phyloP scores from a whole-genome alignment of 1,140 invertebrate genomes.

The Sitodiplosis mosellana region DNA sequence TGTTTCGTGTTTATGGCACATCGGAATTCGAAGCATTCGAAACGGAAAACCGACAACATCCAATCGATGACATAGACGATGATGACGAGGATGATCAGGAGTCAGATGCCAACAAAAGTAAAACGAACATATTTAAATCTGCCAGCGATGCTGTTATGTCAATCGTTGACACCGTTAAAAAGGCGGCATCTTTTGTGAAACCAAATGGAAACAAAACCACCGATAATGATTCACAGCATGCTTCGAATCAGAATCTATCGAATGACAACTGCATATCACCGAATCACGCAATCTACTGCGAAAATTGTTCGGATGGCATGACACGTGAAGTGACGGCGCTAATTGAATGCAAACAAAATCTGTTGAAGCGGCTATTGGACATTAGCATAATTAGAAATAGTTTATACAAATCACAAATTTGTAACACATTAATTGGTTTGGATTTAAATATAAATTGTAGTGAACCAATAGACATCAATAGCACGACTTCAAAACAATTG shows the following conservation, averaged over 20 bases:
- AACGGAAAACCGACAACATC: constrained; percentile 44
- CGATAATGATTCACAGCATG: constrained; percentile 4
- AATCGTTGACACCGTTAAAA: constrained; percentile 59
- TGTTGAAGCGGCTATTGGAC: constrained; percentile 13
- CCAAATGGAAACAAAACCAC: constrained; percentile 24
- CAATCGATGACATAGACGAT: constrained; percentile 44
- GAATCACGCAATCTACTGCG: constrained; percentile 12
- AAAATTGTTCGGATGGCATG: constrained; percentile 10
- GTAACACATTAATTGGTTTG: constrained; percentile 10
- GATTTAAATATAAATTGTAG: constrained; percentile 2
- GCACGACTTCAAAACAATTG: neutral
- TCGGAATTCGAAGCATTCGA: constrained; percentile 77
- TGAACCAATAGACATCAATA: neutral
- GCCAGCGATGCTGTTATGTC: constrained; percentile 70
- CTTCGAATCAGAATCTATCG: neutral
- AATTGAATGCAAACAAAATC: constrained; percentile 15
- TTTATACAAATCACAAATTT: constrained; percentile 13
- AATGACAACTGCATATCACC: constrained; percentile 13
- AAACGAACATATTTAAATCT: constrained; percentile 56
- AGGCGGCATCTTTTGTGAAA: constrained; percentile 59
- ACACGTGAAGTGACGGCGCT: constrained; percentile 15
- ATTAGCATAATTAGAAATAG: constrained; percentile 10
- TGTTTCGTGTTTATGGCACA: constrained; percentile 80
- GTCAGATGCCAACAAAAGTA: constrained; percentile 25
- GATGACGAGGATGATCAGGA: constrained; percentile 30